Evolutionary conservation across 2,888 invertebrate genomes (phyloP).

Genomic region (Drosophila kokeensis): DNA sequence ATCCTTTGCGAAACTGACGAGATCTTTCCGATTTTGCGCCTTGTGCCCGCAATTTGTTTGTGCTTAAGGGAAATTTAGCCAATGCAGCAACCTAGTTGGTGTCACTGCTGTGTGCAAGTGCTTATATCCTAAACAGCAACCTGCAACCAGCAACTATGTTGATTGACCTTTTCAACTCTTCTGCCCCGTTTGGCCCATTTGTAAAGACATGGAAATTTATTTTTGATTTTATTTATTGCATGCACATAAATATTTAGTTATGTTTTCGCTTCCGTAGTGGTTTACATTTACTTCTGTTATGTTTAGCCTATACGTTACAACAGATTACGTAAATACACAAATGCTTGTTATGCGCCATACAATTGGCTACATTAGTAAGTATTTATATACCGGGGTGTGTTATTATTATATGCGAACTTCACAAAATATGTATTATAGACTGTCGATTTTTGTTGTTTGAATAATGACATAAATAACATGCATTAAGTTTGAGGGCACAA

Average conservation of each 20-base stretch:
- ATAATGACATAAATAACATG: constrained; percentile 51
- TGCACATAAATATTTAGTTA: constrained; percentile 80
- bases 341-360: constrained; percentile 55
- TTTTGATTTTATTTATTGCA: constrained; percentile 74
- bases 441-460: constrained; percentile 24
- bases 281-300: constrained; percentile 46
- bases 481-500: constrained; percentile 48
- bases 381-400: constrained; percentile 41
- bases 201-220: constrained; percentile 11
- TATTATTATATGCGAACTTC: constrained; percentile 39
- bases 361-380: constrained; percentile 45
- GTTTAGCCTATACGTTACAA: constrained; percentile 73
- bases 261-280: constrained; percentile 46
- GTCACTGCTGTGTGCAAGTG: background rate
- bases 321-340: constrained; percentile 65
- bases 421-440: constrained; percentile 26
- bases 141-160: background rate
- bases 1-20: background rate
- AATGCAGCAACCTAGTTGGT: background rate
- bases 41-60: background rate
- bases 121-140: background rate
- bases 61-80: background rate
- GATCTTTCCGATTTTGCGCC: background rate
- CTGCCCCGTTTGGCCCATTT: background rate
- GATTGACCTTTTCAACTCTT: background rate